Evolutionary conservation across 2,113 vertebrate genomes (phyloP).

Genomic region (Diphyllodes magnificus): DNA sequence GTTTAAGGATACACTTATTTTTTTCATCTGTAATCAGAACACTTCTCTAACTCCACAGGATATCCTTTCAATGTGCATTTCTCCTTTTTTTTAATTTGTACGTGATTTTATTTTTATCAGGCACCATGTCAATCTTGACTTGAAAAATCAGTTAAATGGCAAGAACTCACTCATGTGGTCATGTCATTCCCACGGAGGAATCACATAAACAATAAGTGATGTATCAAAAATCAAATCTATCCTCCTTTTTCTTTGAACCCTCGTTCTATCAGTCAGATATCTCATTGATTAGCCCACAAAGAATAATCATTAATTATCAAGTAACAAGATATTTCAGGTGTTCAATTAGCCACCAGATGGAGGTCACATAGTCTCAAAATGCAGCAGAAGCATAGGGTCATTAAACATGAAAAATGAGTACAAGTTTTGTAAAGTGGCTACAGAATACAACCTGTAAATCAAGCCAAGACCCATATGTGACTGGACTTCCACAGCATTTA

Average conservation of each 20-base stretch:
- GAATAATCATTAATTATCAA: constrained; percentile 21
- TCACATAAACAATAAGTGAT: background rate
- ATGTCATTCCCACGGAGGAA: background rate
- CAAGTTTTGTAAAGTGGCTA: background rate
- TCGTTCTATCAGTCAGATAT: background rate
- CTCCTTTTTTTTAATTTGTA: background rate
- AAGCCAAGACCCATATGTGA: background rate
- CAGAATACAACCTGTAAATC: background rate
- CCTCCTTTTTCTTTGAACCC: background rate
- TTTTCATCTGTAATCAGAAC: background rate
- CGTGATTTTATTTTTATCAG: background rate
- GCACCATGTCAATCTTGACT: background rate
- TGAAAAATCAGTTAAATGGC: background rate
- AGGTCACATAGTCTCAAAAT: background rate
- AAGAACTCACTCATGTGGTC: background rate
- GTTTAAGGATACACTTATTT: background rate
- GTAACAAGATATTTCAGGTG: constrained; percentile 11
- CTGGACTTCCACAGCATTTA: background rate
- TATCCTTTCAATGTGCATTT: background rate
- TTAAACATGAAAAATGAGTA: constrained; percentile 30
- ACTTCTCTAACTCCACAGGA: background rate
- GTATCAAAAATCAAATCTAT: background rate
- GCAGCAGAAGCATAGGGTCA: background rate
- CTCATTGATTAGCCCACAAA: background rate
- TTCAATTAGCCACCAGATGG: constrained; percentile 27